Conservation (phyloP, 2,797 vertebrate genomes). For the Melanotaenia nigrans region DNA sequence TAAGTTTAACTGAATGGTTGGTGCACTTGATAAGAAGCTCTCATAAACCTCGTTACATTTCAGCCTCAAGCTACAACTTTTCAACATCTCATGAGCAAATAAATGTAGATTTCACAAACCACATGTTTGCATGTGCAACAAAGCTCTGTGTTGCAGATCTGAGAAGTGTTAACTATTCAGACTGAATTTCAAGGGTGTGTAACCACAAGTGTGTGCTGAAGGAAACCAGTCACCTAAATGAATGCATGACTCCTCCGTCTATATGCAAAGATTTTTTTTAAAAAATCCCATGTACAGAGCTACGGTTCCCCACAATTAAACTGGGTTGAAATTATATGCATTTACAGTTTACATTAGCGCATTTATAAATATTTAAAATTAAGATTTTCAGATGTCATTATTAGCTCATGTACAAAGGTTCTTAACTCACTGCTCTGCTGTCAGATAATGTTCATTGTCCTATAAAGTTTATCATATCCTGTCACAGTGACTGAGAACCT, state of each 20-base stretch:
- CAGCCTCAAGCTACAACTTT: not conserved
- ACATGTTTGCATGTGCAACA: not conserved
- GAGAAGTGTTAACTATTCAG: not conserved
- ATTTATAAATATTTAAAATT: not conserved
- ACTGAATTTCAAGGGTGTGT: not conserved
- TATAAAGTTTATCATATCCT: not conserved
- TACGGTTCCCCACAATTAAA: too few species aligned
- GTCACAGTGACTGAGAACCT: not conserved
- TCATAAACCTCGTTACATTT: not conserved
- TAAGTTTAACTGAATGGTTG: not conserved
- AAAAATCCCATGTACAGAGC: too few species aligned
- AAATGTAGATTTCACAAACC: not conserved
- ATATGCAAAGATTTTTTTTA: not conserved
- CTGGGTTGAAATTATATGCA: too few species aligned
- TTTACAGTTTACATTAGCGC: too few species aligned
- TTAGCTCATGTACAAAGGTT: not conserved
- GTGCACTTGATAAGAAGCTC: not conserved
- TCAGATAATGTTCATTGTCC: not conserved
- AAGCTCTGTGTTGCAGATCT: not conserved
- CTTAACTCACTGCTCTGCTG: not conserved
- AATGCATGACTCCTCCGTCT: not conserved
- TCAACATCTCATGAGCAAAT: not conserved
- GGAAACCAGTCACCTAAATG: not conserved
- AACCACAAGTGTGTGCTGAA: not conserved
- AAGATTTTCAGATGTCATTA: not conserved